phyloP scores from a whole-genome alignment of 92 coral and sea anemone species.

The Zoanthus solanderi region DNA sequence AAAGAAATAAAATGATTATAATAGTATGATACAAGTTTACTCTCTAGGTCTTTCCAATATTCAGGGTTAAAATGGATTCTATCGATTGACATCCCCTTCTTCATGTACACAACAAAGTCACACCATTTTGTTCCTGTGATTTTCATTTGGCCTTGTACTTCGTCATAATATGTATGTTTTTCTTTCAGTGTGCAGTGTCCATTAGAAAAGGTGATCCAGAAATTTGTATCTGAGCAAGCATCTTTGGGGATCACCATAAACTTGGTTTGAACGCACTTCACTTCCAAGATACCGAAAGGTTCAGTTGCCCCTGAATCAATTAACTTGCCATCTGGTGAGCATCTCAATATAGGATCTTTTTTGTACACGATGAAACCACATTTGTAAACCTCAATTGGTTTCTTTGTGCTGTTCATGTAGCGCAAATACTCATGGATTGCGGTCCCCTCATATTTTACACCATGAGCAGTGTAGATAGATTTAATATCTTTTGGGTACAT shows the following conservation, averaged over 20 bases:
- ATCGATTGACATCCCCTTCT: too few species aligned
- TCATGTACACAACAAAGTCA: too few species aligned
- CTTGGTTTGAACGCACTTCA: constrained; percentile 49
- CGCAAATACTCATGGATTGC: constrained; percentile 32
- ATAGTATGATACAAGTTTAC: too few species aligned
- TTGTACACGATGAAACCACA: constrained; percentile 34
- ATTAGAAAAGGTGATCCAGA: constrained; percentile 7
- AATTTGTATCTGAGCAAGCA: constrained; percentile 40
- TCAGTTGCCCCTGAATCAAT: constrained; percentile 19
- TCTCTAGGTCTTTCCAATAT: too few species aligned
- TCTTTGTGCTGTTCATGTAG: constrained; percentile 34
- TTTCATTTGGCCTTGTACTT: constrained; percentile 52
- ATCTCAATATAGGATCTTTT: constrained; percentile 39
- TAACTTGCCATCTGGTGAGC: constrained; percentile 56
- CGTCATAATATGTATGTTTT: constrained; percentile 46
- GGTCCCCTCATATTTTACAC: constrained; percentile 17
- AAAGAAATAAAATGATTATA: too few species aligned
- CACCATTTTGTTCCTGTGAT: too few species aligned
- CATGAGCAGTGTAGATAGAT: constrained; percentile 19
- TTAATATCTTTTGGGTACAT: constrained; percentile 14
- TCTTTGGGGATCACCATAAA: constrained; percentile 42
- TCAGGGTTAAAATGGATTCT: too few species aligned
- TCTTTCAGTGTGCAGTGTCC: constrained; percentile 34
- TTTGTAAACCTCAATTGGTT: constrained; percentile 26
- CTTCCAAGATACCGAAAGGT: constrained; percentile 37